Percentiles rank a stretch among this genome's conserved stretches.
Evolutionary conservation across 1,140 invertebrate genomes (phyloP).

Genomic region (Neodiprion pinetum): DNA sequence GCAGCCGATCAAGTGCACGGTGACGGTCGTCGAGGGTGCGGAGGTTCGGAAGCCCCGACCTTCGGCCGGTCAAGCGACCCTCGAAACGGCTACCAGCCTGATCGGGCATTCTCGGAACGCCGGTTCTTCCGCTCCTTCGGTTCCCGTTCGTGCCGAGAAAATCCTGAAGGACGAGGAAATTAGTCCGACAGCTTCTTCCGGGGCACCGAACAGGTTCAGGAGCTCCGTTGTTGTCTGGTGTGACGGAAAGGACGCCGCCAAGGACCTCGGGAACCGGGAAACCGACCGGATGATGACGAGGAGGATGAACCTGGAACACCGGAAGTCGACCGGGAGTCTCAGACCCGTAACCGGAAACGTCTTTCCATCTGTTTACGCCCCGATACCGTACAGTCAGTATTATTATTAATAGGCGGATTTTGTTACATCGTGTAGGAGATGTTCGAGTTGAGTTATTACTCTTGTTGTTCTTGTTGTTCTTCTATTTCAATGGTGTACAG

Average conservation of each 20-base stretch:
- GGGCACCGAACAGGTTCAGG: constrained; percentile 9
- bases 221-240: constrained; percentile 12
- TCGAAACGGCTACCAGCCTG: neutral
- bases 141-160: neutral
- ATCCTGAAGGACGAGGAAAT: neutral
- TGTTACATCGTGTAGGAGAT: too few species aligned
- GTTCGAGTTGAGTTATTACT: too few species aligned
- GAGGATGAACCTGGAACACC: constrained; percentile 28
- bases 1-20: constrained; percentile 12
- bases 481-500: too few species aligned
- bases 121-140: neutral
- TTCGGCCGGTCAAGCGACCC: neutral
- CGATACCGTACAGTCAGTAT: constrained; percentile 69
- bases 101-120: neutral
- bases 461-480: too few species aligned
- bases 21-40: neutral
- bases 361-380: constrained; percentile 66
- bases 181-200: neutral
- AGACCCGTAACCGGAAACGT: constrained; percentile 54
- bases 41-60: neutral
- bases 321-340: constrained; percentile 37
- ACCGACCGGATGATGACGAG: neutral
- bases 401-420: neutral
- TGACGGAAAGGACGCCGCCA: constrained; percentile 8
- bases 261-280: neutral